Conservation (phyloP, 1,140 invertebrate genomes). For the Drosophila insularis region DNA sequence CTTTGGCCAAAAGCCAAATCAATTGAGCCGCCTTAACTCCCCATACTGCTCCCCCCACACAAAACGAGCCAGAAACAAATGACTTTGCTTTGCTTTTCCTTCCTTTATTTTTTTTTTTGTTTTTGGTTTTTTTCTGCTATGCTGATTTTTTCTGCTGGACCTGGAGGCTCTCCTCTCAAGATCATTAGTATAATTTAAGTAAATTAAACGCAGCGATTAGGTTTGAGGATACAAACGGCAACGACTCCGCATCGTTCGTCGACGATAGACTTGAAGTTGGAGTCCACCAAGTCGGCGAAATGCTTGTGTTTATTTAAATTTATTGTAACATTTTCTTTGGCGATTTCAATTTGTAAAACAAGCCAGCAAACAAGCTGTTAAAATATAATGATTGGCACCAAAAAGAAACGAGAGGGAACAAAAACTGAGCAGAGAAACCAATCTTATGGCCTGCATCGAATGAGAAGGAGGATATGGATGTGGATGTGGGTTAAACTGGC, state of each 20-base stretch:
- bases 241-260: slow-evolving; percentile 22
- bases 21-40: slow-evolving; percentile 74
- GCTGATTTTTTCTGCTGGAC: slow-evolving; percentile 14
- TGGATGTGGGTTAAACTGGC: slow-evolving; percentile 68
- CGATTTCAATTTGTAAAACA: slow-evolving; percentile 82
- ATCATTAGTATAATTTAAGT: slow-evolving; percentile 82
- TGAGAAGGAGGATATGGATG: neutral
- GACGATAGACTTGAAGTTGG: slow-evolving; percentile 8
- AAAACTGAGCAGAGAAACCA: neutral
- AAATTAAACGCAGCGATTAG: slow-evolving; percentile 82
- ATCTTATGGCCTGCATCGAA: neutral
- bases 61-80: slow-evolving; percentile 76
- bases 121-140: slow-evolving; percentile 17
- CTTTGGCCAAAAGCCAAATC: slow-evolving; percentile 79
- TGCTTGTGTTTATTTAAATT: slow-evolving; percentile 80
- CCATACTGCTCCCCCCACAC: slow-evolving; percentile 3
- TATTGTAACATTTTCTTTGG: slow-evolving; percentile 76
- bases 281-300: slow-evolving; percentile 46
- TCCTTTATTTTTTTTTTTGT: slow-evolving; percentile 1
- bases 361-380: slow-evolving; percentile 80
- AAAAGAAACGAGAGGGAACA: neutral
- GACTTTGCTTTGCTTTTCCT: slow-evolving; percentile 47
- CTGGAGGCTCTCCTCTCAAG: slow-evolving; percentile 61
- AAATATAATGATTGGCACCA: slow-evolving; percentile 79
- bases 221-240: slow-evolving; percentile 65